These are phyloP conservation scores for Torymus tubicola DNA, from an alignment of 2,888 invertebrate species.

Conservation along the genomic window DNA sequence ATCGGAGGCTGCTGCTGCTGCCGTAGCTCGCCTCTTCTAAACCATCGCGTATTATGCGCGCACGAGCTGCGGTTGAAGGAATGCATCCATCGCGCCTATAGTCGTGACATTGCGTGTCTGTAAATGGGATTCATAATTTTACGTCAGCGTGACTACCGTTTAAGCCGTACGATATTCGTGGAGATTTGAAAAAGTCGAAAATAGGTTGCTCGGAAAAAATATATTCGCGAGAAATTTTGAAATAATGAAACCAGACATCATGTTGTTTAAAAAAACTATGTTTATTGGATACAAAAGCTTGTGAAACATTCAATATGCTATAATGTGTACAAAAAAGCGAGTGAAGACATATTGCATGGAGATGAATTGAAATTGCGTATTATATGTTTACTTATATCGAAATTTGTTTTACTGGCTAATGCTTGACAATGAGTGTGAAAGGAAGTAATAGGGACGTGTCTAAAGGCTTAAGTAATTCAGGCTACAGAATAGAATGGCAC, in stretches of 20 bases:
- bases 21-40: slow-evolving; percentile 1
- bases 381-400: slow-evolving; percentile 19
- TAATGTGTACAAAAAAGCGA: slow-evolving; percentile 10
- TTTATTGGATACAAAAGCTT: slow-evolving; percentile 36
- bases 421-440: slow-evolving; percentile 30
- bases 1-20: slow-evolving; percentile 34
- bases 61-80: slow-evolving; percentile 39
- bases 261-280: slow-evolving; percentile 21
- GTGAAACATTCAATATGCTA: not conserved
- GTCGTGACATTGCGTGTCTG: slow-evolving; percentile 49
- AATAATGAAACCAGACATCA: slow-evolving; percentile 20
- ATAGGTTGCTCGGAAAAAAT: not conserved
- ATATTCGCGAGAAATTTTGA: not conserved
- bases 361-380: slow-evolving; percentile 10
- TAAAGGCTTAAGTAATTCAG: slow-evolving; percentile 53
- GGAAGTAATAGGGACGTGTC: slow-evolving; percentile 34
- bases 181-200: not conserved
- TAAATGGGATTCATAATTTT: slow-evolving; percentile 46
- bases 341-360: not conserved
- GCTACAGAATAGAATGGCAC: slow-evolving; percentile 59
- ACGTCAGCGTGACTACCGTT: slow-evolving; percentile 6
- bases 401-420: slow-evolving; percentile 2
- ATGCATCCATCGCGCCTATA: slow-evolving; percentile 35
- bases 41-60: slow-evolving; percentile 25
- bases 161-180: not conserved